Base-by-base conservation (phyloP, 2,888 invertebrate species). In the Drosophila mayaguana region DNA sequence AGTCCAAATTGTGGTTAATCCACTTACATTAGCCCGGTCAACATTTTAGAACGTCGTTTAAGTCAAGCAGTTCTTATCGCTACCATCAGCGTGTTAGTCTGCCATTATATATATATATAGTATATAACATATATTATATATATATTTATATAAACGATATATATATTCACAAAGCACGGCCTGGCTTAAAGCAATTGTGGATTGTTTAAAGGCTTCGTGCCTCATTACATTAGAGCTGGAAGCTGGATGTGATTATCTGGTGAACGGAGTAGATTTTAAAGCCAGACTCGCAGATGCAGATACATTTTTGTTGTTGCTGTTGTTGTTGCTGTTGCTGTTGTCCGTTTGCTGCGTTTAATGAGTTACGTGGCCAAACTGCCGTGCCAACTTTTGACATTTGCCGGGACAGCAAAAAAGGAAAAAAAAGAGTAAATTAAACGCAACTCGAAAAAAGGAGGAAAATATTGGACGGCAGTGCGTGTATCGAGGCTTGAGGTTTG, bases 371-470 rank as follows among this genome's bases (percentile, higher is more conserved):
- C 67, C 50, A 46, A 57, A 63, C 55, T 83, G 70, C 75, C 78
- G 68, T 81, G 83, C 71, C 71, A 89, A 68, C 89, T 72, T 87
- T 84, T 84, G 84, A 77, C 88, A 83, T 89, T 87, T 70, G 74
- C 61, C 72, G 71, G 70, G 51, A 68, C 63, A 72, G 70, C 59
- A 38, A 16, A 38, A 36, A 16, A 36, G 0, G 46, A 63, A 55
- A 55, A 63, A 55, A 65, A 46, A 68, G 63, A 73, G 84, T 83
- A 74, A 88, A 86, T 86, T 78, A 74, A 86, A 83, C 78, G 85
- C 78, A 68, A 45, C 54, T 57, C 32, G 53, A 40, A 59, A 70
- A 63, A 54, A 63, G 42, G 34, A 34, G 53, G 36, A 63, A 67
- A 40, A 40, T 40, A 55, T 50, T 78, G 40, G 65, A 61, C 22